These are phyloP conservation scores for Pterobdella sp. DNA, from an alignment of 2,888 invertebrate genomes.

Conservation along the genomic window DNA sequence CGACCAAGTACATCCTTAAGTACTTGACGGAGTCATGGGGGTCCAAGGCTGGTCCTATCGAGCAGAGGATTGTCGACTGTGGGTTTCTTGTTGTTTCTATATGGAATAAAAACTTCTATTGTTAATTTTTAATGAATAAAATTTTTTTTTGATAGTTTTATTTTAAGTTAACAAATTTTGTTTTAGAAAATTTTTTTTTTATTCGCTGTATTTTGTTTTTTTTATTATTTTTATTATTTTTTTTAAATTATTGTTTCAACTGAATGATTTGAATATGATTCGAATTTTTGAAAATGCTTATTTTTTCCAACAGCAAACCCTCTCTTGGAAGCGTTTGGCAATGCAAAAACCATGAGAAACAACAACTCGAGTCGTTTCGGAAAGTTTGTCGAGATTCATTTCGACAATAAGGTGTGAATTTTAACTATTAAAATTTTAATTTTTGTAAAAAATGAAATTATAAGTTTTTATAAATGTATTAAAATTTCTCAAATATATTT, in stretches of 20 bases:
- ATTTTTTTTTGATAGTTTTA: neutral
- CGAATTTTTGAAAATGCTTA: neutral
- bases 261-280: neutral
- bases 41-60: slow-evolving; percentile 78
- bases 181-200: neutral
- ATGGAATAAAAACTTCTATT: neutral
- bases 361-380: slow-evolving; percentile 97
- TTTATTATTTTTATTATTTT: slow-evolving; percentile 16
- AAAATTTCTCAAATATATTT: too few species aligned
- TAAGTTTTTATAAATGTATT: neutral
- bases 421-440: neutral
- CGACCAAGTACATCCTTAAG: slow-evolving; percentile 89
- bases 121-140: neutral
- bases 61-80: slow-evolving; percentile 91
- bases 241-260: neutral
- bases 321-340: slow-evolving; percentile 81
- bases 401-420: slow-evolving; percentile 66
- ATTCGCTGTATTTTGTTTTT: neutral
- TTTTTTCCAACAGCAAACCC: slow-evolving; percentile 67
- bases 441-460: neutral
- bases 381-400: slow-evolving; percentile 98
- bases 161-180: neutral
- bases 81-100: slow-evolving; percentile 43
- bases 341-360: slow-evolving; percentile 93
- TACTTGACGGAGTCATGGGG: slow-evolving; percentile 87